phyloP scores from a whole-genome alignment of 2,797 vertebrate genomes.

The Smutsia temminckii region DNA sequence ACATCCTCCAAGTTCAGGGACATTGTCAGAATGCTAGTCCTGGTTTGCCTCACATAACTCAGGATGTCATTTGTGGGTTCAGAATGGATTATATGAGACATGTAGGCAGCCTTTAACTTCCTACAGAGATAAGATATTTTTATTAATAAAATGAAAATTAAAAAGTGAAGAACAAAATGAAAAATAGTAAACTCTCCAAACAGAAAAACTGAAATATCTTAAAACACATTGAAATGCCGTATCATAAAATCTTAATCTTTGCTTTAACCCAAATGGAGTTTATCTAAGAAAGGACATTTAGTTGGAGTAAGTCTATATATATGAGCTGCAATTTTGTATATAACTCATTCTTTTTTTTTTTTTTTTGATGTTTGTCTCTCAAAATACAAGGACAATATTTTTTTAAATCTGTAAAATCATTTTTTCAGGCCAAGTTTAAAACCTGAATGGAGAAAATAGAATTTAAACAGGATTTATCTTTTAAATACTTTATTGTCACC shows the following conservation, averaged over 20 bases:
- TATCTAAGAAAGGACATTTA: background rate
- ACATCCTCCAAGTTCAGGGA: background rate
- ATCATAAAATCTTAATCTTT: background rate
- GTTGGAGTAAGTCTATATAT: background rate
- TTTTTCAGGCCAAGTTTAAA: background rate
- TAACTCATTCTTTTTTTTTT: background rate
- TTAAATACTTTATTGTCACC: background rate
- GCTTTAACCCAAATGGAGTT: background rate
- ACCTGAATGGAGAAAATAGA: background rate
- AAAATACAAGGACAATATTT: background rate
- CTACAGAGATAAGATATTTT: background rate
- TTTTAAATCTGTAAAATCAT: background rate
- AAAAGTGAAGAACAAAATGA: background rate
- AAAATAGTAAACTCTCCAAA: background rate
- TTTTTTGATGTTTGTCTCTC: background rate
- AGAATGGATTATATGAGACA: background rate
- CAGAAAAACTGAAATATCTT: background rate
- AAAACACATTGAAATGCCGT: background rate
- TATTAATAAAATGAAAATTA: background rate
- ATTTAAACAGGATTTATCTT: background rate
- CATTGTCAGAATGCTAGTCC: background rate
- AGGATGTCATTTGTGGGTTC: background rate
- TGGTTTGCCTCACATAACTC: background rate
- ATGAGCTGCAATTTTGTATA: background rate
- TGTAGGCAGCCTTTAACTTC: background rate